These are phyloP conservation scores for Phymastichus coffea DNA, from an alignment of 1,140 invertebrate genomes.

Conservation along the genomic window DNA sequence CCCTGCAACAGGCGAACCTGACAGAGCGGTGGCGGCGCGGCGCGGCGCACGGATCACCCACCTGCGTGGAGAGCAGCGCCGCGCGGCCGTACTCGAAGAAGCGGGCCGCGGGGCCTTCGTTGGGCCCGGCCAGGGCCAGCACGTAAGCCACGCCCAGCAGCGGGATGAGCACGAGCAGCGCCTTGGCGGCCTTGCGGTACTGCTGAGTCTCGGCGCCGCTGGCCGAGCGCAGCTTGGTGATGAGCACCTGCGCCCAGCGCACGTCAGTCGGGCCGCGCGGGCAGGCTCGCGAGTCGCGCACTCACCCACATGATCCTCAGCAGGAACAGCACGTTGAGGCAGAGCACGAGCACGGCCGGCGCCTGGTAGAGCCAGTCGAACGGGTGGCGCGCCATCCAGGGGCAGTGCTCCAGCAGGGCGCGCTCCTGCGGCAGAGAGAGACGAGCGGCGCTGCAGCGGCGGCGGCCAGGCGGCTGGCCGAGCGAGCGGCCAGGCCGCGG, in stretches of 20 bases:
- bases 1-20: slow-evolving; percentile 72
- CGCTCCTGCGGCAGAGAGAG: slow-evolving; percentile 39
- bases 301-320: slow-evolving; percentile 90
- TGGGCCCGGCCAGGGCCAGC: slow-evolving; percentile 75
- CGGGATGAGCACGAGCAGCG: slow-evolving; percentile 82
- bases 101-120: slow-evolving; percentile 62
- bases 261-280: neutral
- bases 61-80: slow-evolving; percentile 81
- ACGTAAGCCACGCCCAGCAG: slow-evolving; percentile 87
- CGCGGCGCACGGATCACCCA: too few species aligned
- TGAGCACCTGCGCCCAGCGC: slow-evolving; percentile 67
- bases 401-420: slow-evolving; percentile 57
- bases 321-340: slow-evolving; percentile 84
- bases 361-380: slow-evolving; percentile 81
- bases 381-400: slow-evolving; percentile 71
- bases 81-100: slow-evolving; percentile 70
- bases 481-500: neutral
- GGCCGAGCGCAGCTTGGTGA: slow-evolving; percentile 86
- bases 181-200: slow-evolving; percentile 86
- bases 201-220: slow-evolving; percentile 85
- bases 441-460: neutral
- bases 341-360: slow-evolving; percentile 70
- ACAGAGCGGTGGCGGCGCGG: neutral
- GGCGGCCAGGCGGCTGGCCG: neutral
- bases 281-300: slow-evolving; percentile 34